These are phyloP conservation scores for Varanus komodoensis DNA, from an alignment of 2,113 vertebrate genomes.

Conservation along the genomic window DNA sequence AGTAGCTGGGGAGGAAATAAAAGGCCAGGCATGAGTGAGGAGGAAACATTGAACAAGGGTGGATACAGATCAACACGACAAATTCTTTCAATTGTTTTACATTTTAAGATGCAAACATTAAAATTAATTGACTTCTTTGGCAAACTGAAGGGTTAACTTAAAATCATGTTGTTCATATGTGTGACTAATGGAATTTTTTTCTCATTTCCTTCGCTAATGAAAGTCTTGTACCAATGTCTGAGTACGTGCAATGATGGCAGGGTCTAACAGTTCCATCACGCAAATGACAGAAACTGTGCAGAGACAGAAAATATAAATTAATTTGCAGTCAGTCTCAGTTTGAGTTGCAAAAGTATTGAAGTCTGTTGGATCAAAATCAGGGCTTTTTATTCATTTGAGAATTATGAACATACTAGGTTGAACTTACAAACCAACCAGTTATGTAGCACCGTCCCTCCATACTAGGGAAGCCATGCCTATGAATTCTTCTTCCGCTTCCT, in stretches of 20 bases:
- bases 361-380: neutral
- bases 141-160: neutral
- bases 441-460: neutral
- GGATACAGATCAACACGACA: neutral
- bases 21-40: neutral
- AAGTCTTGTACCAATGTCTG: neutral
- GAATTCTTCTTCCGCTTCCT: neutral
- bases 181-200: neutral
- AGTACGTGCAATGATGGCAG: neutral
- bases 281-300: neutral
- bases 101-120: neutral
- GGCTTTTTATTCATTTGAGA: neutral
- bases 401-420: neutral
- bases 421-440: neutral
- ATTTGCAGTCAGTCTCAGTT: neutral
- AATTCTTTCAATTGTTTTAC: neutral
- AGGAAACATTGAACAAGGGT: neutral
- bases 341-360: neutral
- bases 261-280: neutral
- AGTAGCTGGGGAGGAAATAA: neutral
- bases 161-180: neutral
- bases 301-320: neutral
- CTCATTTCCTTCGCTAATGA: neutral
- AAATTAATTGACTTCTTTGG: neutral
- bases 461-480: conserved; percentile 32